Base-by-base conservation (phyloP, 1,140 invertebrate genomes). In the Drosophila triauraria region DNA sequence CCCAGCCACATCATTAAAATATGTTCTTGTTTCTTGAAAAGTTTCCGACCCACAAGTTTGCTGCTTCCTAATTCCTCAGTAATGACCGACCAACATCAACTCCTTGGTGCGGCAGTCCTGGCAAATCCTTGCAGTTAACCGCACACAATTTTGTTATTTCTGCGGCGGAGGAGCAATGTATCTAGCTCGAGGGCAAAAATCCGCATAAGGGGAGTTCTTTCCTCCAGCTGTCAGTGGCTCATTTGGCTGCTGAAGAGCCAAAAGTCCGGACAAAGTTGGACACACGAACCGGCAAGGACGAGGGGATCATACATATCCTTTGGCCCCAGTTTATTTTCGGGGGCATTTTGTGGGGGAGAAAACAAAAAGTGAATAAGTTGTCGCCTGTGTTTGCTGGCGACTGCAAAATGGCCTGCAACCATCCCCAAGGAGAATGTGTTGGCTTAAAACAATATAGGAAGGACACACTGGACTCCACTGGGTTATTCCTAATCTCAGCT, bases 301-400 rank as follows among this genome's bases (percentile, higher is more conserved):
- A 15, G 27, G 12, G 50, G 32, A 56, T 27, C 27, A 63, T 44
- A 44, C 46, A 46, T 61, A 82, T 82, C 75, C 82, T 56, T 63
- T 79, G 50, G 65, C 64, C 48, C 25, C 70, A 86, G 82, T 86
- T 86, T 86, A 69, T 82, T 82, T 81, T 86, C 54, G 64, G 82
- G 74, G 78, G 59, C 56, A 75, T 75, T 82, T 68, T 82, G 75
- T 44, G 80, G 80, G 78, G 75, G 57, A 25, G 42, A 85, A 64
- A 76, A 86, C 69, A 82, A 68, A 75, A 86, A 78, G 82, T 86
- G 78, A 85, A 86, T 85, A 85, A 85, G 82, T 85, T 85, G 82
- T 82, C 85, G 82, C 40, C 60, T 81, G 78, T 85, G 82, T 86
- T 81, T 82, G 69, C 75, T 84, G 54, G 63, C 72, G 79, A 77